Evolutionary conservation across 2,888 invertebrate species (phyloP), one percentile per base, ranked within the genome.

Genomic region (Acanthoscelides obtectus): DNA sequence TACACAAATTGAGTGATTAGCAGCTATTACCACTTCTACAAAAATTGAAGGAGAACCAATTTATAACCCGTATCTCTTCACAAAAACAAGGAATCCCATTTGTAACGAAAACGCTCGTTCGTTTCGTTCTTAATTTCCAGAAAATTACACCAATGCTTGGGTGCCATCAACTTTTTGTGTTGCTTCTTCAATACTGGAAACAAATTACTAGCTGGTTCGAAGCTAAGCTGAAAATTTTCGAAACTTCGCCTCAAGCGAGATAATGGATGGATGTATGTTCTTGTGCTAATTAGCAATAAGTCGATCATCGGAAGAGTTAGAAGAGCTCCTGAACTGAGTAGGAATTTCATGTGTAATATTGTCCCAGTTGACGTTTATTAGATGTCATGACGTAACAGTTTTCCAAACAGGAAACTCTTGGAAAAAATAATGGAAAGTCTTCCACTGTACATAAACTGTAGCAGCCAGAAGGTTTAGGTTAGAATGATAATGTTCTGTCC

Each of bases 191-290:
- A 78, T 77, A 79, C 77, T 75, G 72, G 75, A 75, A 79, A 80
- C 80, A 80, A 81, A 81, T 81, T 81, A 76, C 79, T 80, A 78
- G 75, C 78, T 75, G 77, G 68, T 66, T 71, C 71, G 66, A 70
- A 69, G 70, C 75, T 74, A 75, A 6, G 1, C 45, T 45, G 45
- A 17, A 72, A 76, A 75, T 71, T 75, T 75, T 75, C 73, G 73
- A 70, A 74, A 75, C 78, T 45, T 79, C n/a, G n/a, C n/a, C 78
- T 78, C 79, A 77, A 72, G 71, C 67, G 25, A 75, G 73, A 78
- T 79, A 79, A 79, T 79, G 75, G 79, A 79, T 79, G 79, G 72
- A 75, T 75, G 8, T 25, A 45, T 3, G 45, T 12, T 45, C 45
- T 45, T 45, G 45, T 12, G 17, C 45, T 45, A 45, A 45, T 45